phyloP scores from a whole-genome alignment of 2,113 vertebrate genomes.

The Erpornis zantholeuca region DNA sequence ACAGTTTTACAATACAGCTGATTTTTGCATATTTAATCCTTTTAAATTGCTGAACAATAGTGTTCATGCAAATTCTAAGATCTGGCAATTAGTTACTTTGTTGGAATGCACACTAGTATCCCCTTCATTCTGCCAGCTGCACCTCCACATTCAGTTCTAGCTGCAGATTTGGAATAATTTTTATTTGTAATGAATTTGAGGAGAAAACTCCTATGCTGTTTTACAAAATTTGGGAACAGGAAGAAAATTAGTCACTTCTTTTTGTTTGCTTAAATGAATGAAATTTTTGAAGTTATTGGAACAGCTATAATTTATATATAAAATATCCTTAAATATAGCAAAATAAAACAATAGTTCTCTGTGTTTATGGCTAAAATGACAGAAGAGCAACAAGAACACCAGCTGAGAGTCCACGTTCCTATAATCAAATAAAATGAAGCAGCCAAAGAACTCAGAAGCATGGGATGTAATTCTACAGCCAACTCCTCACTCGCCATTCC shows the following conservation, averaged over 20 bases:
- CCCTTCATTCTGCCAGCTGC: neutral
- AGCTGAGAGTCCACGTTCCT: neutral
- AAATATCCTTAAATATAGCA: neutral
- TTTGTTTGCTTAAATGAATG: neutral
- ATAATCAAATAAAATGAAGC: neutral
- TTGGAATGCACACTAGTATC: neutral
- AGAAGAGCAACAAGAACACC: neutral
- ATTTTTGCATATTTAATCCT: neutral
- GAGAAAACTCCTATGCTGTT: neutral
- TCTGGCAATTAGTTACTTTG: neutral
- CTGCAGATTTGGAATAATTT: neutral
- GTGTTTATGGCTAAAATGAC: neutral
- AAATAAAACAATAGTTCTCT: neutral
- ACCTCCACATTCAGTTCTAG: neutral
- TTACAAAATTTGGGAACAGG: neutral
- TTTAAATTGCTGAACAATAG: neutral
- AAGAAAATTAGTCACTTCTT: neutral
- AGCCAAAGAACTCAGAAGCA: neutral
- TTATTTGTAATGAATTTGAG: neutral
- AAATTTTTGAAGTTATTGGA: neutral
- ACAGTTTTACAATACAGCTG: neutral
- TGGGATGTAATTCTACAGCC: neutral
- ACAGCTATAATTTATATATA: neutral
- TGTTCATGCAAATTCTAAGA: neutral
- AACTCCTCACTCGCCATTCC: neutral